Percentiles rank a stretch among this genome's conserved stretches.
These are phyloP conservation scores for Xerus inauris DNA, from an alignment of 2,113 vertebrate species.

Conservation along the genomic window DNA sequence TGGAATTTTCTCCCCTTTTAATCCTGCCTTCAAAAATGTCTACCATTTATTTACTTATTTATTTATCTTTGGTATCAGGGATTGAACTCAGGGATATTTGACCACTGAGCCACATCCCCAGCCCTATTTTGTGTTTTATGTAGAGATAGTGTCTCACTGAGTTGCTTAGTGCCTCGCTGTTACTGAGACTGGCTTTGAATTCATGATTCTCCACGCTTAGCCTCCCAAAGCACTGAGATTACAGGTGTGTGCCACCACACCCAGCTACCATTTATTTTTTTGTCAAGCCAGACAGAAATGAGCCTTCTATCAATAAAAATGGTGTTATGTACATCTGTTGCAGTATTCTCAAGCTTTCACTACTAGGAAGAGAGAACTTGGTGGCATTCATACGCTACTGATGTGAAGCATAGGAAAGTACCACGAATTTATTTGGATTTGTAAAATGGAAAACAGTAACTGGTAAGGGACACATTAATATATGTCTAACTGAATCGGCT, in stretches of 20 bases:
- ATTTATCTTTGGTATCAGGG: too few relatives aligned
- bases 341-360: background rate
- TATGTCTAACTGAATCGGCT: background rate
- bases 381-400: background rate
- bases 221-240: too few relatives aligned
- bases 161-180: too few relatives aligned
- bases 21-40: background rate
- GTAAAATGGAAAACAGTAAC: background rate
- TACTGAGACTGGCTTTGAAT: too few relatives aligned
- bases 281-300: background rate
- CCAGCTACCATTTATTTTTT: too few relatives aligned
- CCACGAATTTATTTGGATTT: background rate
- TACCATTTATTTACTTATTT: too few relatives aligned
- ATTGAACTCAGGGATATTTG: too few relatives aligned
- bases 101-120: too few relatives aligned
- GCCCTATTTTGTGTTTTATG: too few relatives aligned
- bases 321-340: background rate
- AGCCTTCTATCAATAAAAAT: background rate
- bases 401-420: background rate
- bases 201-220: too few relatives aligned
- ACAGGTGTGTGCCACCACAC: too few relatives aligned
- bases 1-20: background rate
- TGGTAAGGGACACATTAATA: background rate
- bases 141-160: too few relatives aligned
- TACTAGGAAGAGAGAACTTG: background rate